phyloP scores from a whole-genome alignment of 1,140 invertebrate genomes.

The Musca vetustissima region DNA sequence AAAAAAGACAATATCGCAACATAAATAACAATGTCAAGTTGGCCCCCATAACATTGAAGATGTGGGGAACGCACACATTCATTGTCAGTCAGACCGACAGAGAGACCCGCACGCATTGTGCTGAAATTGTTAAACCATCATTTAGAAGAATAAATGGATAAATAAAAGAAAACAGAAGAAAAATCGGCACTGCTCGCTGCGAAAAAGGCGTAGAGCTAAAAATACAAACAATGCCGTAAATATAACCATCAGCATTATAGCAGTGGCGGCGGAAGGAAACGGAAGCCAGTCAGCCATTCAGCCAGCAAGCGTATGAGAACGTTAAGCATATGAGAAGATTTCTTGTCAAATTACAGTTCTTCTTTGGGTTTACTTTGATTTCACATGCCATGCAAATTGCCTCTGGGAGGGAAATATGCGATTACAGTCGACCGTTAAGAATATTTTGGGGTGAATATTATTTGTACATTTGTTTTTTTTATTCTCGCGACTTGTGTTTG shows the following conservation, averaged over 20 bases:
- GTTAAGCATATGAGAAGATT: constrained; percentile 2
- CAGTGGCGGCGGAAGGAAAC: no score
- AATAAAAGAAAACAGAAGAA: no score
- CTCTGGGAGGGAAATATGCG: constrained; percentile 6
- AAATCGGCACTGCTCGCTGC: no score
- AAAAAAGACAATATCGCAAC: constrained; percentile 9
- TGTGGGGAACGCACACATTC: no score
- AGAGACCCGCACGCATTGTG: no score
- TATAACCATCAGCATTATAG: no score
- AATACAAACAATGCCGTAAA: no score
- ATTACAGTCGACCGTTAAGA: no score
- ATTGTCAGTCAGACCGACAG: no score
- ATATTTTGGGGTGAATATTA: background rate
- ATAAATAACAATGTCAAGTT: constrained; percentile 23
- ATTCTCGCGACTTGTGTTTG: constrained; percentile 4
- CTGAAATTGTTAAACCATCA: no score
- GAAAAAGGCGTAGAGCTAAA: no score
- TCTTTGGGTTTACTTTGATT: constrained; percentile 19
- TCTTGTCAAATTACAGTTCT: constrained; percentile 9
- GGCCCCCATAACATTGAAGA: background rate
- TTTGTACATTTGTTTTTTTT: background rate
- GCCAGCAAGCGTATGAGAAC: background rate
- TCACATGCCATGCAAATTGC: constrained; percentile 12
- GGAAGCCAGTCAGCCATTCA: background rate
- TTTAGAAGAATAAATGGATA: no score